Evolutionary conservation across 37 sponge, comb jelly and placozoan species (phyloP).

Genomic region (Sycon ciliatum): DNA sequence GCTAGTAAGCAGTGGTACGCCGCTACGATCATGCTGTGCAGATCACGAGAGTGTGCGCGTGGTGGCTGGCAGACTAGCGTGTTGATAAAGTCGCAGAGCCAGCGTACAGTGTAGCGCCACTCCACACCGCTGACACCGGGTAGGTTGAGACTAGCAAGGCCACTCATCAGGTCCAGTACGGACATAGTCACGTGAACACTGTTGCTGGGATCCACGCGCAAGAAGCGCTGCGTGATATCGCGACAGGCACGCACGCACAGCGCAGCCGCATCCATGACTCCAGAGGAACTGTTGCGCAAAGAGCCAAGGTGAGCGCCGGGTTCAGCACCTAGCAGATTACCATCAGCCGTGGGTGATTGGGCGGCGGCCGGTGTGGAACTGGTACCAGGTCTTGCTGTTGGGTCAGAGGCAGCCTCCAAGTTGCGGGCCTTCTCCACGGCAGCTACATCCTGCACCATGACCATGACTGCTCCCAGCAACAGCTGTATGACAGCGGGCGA

Average conservation of each 20-base stretch:
- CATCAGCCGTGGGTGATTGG: no score
- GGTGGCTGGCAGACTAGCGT: constrained; percentile 38
- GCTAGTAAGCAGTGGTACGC: constrained; percentile 54
- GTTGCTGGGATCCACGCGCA: not conserved
- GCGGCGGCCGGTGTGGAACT: no score
- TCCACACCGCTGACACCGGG: constrained; percentile 33
- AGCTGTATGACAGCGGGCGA: constrained; percentile 51
- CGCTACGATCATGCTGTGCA: constrained; percentile 77
- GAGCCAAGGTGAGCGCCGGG: no score
- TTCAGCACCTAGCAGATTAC: no score
- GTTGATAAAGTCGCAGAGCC: constrained; percentile 65
- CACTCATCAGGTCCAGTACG: constrained; percentile 48
- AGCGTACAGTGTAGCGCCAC: constrained; percentile 26
- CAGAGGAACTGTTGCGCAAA: no score
- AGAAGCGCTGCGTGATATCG: constrained; percentile 5
- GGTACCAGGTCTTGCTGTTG: no score
- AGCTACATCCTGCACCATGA: not conserved
- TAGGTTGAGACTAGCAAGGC: constrained; percentile 48
- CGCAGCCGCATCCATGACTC: constrained; percentile 5
- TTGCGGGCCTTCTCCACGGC: no score
- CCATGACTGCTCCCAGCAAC: constrained; percentile 49
- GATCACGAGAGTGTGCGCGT: constrained; percentile 44
- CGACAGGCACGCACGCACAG: constrained; percentile 1
- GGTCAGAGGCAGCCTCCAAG: no score
- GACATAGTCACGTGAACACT: constrained; percentile 38